Evolutionary conservation across 2,113 vertebrate genomes (phyloP), one percentile per base, ranked within the genome.

Genomic region (Pygoscelis antarcticus): DNA sequence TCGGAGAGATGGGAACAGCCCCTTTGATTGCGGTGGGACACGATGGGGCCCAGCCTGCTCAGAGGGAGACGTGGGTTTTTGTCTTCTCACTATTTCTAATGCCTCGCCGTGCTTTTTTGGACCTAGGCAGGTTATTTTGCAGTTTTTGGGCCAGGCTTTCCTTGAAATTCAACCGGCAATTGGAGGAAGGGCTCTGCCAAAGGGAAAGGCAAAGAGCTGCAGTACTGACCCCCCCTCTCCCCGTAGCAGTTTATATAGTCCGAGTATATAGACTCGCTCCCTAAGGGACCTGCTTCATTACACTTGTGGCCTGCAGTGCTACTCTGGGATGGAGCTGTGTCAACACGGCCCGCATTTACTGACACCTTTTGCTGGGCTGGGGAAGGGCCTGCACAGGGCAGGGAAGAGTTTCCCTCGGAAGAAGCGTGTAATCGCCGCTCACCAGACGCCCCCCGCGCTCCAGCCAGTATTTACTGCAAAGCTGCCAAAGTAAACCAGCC

Each of bases 361-460:
- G 90, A 98, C 98, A 98, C 98, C 98, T 98, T 96, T 40, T 75
- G 82, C 96, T 97, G 97, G 97, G 98, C 96, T 97, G 38, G 60
- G 95, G 96, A 98, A 98, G 96, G 97, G 44, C 94, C 91, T 92
- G 94, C 96, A 86, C 97, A 96, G 93, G 90, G 96, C 13, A 69
- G 95, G 93, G 57, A 97, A 98, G 96, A 94, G 97, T 98, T 98
- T 98, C 97, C 97, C 97, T 94, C n/a, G 86, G 97, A 98, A 98
- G 95, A 88, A 98, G 98, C 51, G 5, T 94, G 98, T 96, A 97
- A 98, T 97, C 93, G 57, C 83, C 51, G 55, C 90, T 94, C n/a
- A 8, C 84, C 97, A 98, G 98, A 98, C 97, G 95, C 97, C 98
- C 97, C 97, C 97, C 93, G 49, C 1, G 89, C 96, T 92, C 60